These are phyloP conservation scores for Phengaris alcon DNA, from an alignment of 2,888 invertebrate species.

Conservation along the genomic window DNA sequence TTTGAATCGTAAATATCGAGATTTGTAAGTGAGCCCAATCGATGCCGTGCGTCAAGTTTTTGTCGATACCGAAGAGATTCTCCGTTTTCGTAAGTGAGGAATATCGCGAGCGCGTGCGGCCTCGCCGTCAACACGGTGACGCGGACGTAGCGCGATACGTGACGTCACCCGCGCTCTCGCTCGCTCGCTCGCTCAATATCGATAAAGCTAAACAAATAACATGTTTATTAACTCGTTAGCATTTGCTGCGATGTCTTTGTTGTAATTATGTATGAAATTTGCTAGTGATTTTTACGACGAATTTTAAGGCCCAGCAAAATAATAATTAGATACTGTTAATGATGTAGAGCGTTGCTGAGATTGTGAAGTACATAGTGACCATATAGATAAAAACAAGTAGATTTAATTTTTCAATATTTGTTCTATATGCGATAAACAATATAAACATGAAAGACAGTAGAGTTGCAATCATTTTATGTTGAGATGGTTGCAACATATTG, in stretches of 20 bases:
- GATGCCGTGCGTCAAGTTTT: constrained; percentile 23
- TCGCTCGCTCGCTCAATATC: constrained; percentile 32
- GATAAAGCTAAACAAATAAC: constrained; percentile 31
- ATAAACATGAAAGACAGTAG: constrained; percentile 20
- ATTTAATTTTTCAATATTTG: constrained; percentile 26
- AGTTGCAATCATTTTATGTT: constrained; percentile 11
- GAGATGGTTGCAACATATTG: not conserved
- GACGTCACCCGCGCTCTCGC: constrained; percentile 45
- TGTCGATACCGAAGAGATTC: constrained; percentile 19
- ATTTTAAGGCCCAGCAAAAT: not conserved
- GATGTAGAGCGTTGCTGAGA: not conserved
- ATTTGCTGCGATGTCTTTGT: not conserved
- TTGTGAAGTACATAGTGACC: constrained; percentile 5
- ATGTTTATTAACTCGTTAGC: constrained; percentile 29
- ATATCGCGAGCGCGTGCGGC: constrained; percentile 50
- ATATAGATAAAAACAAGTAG: constrained; percentile 27
- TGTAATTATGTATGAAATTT: not conserved
- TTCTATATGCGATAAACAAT: constrained; percentile 20
- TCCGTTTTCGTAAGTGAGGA: constrained; percentile 48
- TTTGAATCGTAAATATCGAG: constrained; percentile 36
- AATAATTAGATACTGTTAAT: not conserved
- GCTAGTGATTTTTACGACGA: not conserved
- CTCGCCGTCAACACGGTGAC: constrained; percentile 56
- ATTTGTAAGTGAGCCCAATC: constrained; percentile 33
- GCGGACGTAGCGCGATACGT: constrained; percentile 57